These are phyloP conservation scores for Palloptera scutellata DNA, from an alignment of 2,888 invertebrate species.

Conservation along the genomic window DNA sequence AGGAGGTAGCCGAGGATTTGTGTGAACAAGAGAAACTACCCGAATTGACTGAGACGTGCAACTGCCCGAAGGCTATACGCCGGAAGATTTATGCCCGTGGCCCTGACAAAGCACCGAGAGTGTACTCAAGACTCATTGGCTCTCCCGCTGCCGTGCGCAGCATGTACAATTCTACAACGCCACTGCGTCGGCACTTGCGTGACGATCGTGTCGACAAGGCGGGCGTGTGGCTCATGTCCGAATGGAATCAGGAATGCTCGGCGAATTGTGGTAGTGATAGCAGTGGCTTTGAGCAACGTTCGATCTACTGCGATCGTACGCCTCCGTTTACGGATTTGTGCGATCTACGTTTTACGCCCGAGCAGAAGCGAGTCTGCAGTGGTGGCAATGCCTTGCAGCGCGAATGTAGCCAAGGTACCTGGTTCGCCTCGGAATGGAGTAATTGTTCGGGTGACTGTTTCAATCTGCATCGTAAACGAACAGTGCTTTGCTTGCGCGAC, in stretches of 20 bases:
- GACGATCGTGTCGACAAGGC: conserved; percentile 47
- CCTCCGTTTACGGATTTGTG: conserved; percentile 70
- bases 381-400: conserved; percentile 62
- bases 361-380: conserved; percentile 72
- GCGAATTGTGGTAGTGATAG: conserved; percentile 77
- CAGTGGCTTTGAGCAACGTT: conserved; percentile 75
- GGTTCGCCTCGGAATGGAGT: conserved; percentile 83
- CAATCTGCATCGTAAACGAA: conserved; percentile 47
- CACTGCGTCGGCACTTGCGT: conserved; percentile 45
- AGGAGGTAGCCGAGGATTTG: conserved; percentile 67
- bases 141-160: conserved; percentile 33
- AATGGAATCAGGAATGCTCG: conserved; percentile 68
- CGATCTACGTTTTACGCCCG: conserved; percentile 68
- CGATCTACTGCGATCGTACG: conserved; percentile 72
- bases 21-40: conserved; percentile 68
- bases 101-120: conserved; percentile 39
- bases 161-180: conserved; percentile 35
- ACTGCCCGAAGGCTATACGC: conserved; percentile 50
- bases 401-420: conserved; percentile 74
- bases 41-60: conserved; percentile 62
- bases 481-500: conserved; percentile 50
- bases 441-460: conserved; percentile 60
- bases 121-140: conserved; percentile 44
- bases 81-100: conserved; percentile 43
- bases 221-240: conserved; percentile 57